Conservation (phyloP, 1,140 invertebrate genomes). For the Drosophila punjabiensis region DNA sequence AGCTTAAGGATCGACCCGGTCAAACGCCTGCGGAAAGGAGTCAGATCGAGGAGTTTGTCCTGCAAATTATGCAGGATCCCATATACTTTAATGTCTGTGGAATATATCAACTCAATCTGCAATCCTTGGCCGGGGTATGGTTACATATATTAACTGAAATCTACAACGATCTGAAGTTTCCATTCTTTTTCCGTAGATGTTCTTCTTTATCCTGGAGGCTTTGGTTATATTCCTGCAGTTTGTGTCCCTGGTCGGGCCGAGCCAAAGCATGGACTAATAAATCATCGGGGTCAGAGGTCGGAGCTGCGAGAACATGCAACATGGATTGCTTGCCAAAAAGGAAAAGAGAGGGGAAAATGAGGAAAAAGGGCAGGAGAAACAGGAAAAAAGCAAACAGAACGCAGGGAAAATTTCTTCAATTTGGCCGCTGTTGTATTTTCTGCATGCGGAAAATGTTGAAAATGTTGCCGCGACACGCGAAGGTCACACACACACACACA, state of each 20-base stretch:
- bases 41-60: conserved; percentile 52
- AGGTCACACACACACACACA: conserved; percentile 39
- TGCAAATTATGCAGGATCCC: conserved; percentile 72
- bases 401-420: conserved; percentile 8
- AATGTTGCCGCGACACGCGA: conserved; percentile 53
- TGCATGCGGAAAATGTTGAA: conserved; percentile 46
- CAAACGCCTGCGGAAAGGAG: conserved; percentile 3
- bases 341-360: neutral
- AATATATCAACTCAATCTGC: conserved; percentile 66
- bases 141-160: neutral
- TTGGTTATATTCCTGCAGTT: conserved; percentile 71
- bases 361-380: conserved; percentile 7
- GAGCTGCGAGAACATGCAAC: conserved; percentile 26
- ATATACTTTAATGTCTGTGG: conserved; percentile 61
- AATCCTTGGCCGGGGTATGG: conserved; percentile 54
- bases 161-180: neutral
- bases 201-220: conserved; percentile 67
- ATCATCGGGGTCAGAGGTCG: conserved; percentile 29
- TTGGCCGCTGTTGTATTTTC: conserved; percentile 37
- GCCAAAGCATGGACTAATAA: conserved; percentile 24
- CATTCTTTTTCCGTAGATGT: conserved; percentile 39
- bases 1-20: conserved; percentile 22
- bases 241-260: conserved; percentile 38
- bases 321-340: conserved; percentile 12
- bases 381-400: neutral